Conservation (phyloP, 2,113 vertebrate species). For the Ramphastos sulfuratus region DNA sequence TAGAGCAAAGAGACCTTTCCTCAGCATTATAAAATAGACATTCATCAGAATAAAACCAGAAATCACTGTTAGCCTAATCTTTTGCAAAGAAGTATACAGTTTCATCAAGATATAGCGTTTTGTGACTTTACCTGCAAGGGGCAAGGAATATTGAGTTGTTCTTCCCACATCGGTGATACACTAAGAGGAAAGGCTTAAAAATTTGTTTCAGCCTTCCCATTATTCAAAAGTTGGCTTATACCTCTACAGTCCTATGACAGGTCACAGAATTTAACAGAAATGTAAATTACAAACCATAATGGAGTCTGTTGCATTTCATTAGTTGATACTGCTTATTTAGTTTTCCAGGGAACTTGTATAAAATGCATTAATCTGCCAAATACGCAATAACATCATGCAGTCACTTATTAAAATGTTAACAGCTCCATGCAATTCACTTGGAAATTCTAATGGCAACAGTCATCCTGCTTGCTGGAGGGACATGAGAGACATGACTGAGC, state of each 20-base stretch:
- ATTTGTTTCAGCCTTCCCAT: not conserved
- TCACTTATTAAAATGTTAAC: conserved; percentile 30
- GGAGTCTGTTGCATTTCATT: not conserved
- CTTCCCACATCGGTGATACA: not conserved
- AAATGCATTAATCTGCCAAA: conserved; percentile 29
- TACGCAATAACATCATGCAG: not conserved
- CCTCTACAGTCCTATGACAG: not conserved
- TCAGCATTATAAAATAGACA: not conserved
- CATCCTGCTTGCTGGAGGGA: not conserved
- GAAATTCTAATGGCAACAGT: not conserved
- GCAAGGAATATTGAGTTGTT: not conserved
- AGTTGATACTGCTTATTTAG: not conserved
- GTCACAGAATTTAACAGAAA: not conserved
- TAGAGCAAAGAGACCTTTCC: not conserved
- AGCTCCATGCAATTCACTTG: conserved; percentile 7
- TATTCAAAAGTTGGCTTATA: not conserved
- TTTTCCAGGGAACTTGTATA: not conserved
- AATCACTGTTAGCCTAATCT: not conserved
- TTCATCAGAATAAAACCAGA: not conserved
- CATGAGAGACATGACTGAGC: not conserved
- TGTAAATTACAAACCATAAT: not conserved
- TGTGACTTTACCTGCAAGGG: not conserved
- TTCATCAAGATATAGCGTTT: not conserved
- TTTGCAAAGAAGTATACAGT: not conserved
- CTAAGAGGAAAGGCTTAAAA: not conserved